Evolutionary conservation across 2,797 vertebrate species (phyloP), one percentile per base, ranked within the genome.

Genomic region (Syncerus caffer): DNA sequence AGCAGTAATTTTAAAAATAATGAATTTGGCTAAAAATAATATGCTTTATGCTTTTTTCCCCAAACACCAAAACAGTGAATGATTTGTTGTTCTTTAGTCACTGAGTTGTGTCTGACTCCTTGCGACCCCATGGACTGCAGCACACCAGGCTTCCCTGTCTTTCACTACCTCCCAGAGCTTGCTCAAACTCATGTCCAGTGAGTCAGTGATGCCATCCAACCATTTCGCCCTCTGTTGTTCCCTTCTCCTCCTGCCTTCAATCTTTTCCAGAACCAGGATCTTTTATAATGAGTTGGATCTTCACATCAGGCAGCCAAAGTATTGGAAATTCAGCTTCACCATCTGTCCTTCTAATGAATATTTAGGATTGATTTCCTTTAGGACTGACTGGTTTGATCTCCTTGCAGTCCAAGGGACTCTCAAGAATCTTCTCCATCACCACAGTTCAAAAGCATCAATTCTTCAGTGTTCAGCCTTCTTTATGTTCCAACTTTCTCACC

Each of bases 51-150:
- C 16, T 34, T 57, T 8, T 47, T 58, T 62, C 53, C 74, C 25
- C 1, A 78, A 93, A 94, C 6, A 34, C 78, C 2, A 90, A 94
- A 92, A 74, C 25, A 80, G 90, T 47, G 21, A 38, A 38, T 38
- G 67, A 71, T 38, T 38, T 71, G 34, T 71, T 34, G 16, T 34
- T 71, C 19, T 71, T 71, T n/a, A 71, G 34, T 23, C 19, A 12
- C 34, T 38, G 19, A 71, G 19, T 71, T 21, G 3, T 71, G 64
- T 21, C 64, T 67, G 64, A 67, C n/a, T 34, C 64, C 38, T 38
- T 38, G 64, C 0, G 3, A 38, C 34, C 10, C 19, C 19, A 23
- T 6, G 67, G 34, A 38, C 34, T 71, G 10, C 34, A 71, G 64
- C 34, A 12, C 19, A 23, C 19, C 34, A 71, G 67, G 67, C 67